Conservation (phyloP, 2,888 invertebrate species). For the Calliphora vomitoria region DNA sequence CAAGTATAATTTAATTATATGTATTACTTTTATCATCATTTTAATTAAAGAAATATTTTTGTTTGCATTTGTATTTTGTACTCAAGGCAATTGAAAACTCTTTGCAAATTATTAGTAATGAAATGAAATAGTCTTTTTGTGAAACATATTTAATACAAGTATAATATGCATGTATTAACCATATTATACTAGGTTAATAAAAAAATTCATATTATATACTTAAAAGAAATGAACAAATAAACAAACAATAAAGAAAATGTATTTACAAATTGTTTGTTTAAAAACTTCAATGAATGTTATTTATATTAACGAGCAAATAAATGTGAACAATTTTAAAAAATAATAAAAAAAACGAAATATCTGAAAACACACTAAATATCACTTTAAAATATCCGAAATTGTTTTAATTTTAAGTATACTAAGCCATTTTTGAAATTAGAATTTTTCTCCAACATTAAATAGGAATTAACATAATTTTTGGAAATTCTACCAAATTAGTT, state of each 20-base stretch:
- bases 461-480: no score
- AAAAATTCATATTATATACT: not conserved
- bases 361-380: not conserved
- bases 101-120: slow-evolving; percentile 32
- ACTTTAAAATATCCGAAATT: not conserved
- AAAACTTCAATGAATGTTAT: slow-evolving; percentile 48
- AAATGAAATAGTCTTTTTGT: slow-evolving; percentile 37
- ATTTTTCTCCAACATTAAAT: no score
- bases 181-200: slow-evolving; percentile 1
- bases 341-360: not conserved
- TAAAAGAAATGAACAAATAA: not conserved
- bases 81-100: slow-evolving; percentile 41
- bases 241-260: slow-evolving; percentile 44
- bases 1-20: slow-evolving; percentile 21
- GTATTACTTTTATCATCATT: not conserved
- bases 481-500: no score
- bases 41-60: not conserved
- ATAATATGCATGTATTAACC: slow-evolving; percentile 10
- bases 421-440: no score
- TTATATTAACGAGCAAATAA: slow-evolving; percentile 56
- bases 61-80: slow-evolving; percentile 27
- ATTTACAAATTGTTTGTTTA: slow-evolving; percentile 60
- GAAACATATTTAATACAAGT: slow-evolving; percentile 23
- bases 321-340: slow-evolving; percentile 53
- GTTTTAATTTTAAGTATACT: not conserved